Percentiles rank a stretch among this genome's conserved stretches.
Evolutionary conservation across 2,888 invertebrate genomes (phyloP).

Genomic region (Acanthoscelides obtectus): DNA sequence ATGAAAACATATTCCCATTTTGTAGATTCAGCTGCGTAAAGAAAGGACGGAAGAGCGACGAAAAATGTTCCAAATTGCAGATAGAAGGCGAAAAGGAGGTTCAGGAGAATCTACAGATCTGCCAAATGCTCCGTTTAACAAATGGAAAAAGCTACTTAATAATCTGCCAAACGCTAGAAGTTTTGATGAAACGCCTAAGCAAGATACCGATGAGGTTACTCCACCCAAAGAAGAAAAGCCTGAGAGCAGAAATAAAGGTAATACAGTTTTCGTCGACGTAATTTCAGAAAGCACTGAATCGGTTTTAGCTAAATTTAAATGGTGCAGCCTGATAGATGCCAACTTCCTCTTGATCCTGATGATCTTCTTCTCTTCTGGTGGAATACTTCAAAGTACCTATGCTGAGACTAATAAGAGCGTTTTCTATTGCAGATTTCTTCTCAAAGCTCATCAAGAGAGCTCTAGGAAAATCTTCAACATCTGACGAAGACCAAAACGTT

Average conservation of each 20-base stretch:
- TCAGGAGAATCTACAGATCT: conserved; percentile 56
- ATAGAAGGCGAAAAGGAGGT: conserved; percentile 55
- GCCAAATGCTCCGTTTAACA: conserved; percentile 57
- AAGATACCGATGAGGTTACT: conserved; percentile 31
- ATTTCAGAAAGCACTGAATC: no score
- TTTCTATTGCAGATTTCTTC: conserved; percentile 48
- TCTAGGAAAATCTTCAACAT: conserved; percentile 56
- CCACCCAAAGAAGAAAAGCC: conserved; percentile 25
- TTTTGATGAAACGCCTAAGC: conserved; percentile 46
- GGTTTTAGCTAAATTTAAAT: no score
- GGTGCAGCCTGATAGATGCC: no score
- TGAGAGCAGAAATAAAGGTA: conserved; percentile 31
- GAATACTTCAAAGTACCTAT: no score
- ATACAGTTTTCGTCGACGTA: neutral
- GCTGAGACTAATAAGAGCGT: no score
- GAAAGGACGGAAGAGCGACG: conserved; percentile 90
- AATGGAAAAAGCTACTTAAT: conserved; percentile 68
- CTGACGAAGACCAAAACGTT: conserved; percentile 49
- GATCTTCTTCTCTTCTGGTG: no score
- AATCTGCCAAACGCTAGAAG: conserved; percentile 56
- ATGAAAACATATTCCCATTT: neutral
- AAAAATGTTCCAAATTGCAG: conserved; percentile 88
- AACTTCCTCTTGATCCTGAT: no score
- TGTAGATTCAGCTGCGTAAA: conserved; percentile 71
- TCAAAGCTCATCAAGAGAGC: conserved; percentile 58